Percentiles rank a stretch among this genome's conserved stretches.
These are phyloP conservation scores for Yoshiicerus persimilis DNA, from an alignment of 1,140 invertebrate genomes.

Conservation along the genomic window DNA sequence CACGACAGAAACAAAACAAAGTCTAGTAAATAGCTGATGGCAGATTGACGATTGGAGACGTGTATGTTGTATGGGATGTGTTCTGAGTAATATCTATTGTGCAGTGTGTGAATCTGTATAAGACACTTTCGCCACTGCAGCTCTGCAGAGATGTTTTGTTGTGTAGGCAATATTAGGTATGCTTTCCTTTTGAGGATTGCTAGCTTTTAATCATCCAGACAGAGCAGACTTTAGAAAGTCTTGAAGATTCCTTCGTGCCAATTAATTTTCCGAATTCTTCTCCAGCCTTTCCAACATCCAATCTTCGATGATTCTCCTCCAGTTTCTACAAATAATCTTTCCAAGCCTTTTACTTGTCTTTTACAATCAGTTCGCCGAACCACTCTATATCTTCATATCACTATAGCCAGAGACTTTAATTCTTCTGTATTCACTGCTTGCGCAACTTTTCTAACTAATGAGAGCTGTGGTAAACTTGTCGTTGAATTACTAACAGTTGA, in stretches of 20 bases:
- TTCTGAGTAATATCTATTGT: too few relatives aligned
- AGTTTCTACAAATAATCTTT: background rate
- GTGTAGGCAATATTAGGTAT: background rate
- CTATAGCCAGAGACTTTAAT: background rate
- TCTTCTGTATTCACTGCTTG: background rate
- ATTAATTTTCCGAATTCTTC: background rate
- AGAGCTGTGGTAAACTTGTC: background rate
- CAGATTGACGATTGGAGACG: background rate
- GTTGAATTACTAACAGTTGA: background rate
- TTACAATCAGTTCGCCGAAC: background rate
- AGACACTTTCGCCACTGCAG: background rate
- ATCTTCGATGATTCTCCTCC: background rate
- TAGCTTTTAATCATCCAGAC: background rate
- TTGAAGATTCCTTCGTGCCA: background rate
- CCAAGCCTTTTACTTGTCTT: background rate
- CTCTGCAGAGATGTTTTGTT: background rate
- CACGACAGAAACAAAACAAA: background rate
- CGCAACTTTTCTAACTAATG: background rate
- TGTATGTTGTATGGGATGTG: background rate
- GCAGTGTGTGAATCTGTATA: too few relatives aligned
- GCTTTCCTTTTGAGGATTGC: background rate
- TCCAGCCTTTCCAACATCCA: background rate
- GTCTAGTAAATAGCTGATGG: background rate
- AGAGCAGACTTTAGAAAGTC: background rate
- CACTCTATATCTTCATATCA: background rate